phyloP scores from a whole-genome alignment of 2,113 vertebrate genomes.

The Paradisaea rubra region DNA sequence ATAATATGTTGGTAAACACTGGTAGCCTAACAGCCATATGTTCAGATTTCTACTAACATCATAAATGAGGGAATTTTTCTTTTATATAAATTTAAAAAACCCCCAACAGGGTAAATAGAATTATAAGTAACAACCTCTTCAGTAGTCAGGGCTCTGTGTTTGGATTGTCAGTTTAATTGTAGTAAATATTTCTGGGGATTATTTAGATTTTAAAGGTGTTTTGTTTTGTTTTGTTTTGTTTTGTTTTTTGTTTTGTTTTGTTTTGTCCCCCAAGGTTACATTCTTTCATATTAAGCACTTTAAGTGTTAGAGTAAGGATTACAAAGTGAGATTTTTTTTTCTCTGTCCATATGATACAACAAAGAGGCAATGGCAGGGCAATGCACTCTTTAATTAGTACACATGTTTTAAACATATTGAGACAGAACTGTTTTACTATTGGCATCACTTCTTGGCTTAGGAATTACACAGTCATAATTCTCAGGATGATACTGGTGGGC shows the following conservation, averaged over 20 bases:
- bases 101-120: accelerated
- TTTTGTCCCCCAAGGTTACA: not conserved
- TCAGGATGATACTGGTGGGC: not conserved
- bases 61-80: not conserved
- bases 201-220: not conserved
- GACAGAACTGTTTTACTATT: not conserved
- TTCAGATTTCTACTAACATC: slow-evolving; percentile 5
- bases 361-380: not conserved
- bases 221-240: not conserved
- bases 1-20: slow-evolving; percentile 5
- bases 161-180: not conserved
- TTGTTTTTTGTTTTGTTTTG: not conserved
- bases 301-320: not conserved
- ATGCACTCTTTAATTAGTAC: not conserved
- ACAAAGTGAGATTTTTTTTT: not conserved
- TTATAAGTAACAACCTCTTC: not conserved
- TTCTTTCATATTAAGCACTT: not conserved
- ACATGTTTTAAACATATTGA: not conserved
- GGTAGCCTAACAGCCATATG: not conserved
- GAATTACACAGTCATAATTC: not conserved
- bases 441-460: not conserved
- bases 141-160: not conserved
- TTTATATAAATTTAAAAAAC: not conserved
- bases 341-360: not conserved
- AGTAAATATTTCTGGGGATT: not conserved